Conservation (phyloP, 1,140 invertebrate species). For the Platyscapa corneri region DNA sequence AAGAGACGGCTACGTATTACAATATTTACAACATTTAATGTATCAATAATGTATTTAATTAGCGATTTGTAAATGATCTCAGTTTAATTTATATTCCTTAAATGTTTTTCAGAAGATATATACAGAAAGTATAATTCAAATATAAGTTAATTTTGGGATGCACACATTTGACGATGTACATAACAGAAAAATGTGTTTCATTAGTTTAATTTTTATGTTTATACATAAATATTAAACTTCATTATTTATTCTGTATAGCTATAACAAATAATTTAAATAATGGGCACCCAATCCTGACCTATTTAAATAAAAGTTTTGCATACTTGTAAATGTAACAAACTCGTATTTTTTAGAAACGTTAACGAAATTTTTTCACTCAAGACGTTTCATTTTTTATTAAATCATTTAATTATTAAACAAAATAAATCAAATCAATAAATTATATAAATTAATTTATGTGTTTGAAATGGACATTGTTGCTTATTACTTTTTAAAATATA, state of each 20-base stretch:
- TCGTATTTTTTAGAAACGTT: conserved; percentile 36
- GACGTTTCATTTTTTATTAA: too few relatives aligned
- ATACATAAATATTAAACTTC: too few relatives aligned
- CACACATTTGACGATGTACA: neutral
- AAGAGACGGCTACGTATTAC: conserved; percentile 65
- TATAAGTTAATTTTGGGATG: neutral
- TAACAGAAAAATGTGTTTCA: neutral
- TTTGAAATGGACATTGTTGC: conserved; percentile 16
- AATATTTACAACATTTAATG: conserved; percentile 70
- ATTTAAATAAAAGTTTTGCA: conserved; percentile 24
- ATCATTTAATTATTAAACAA: too few relatives aligned
- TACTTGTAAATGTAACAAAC: conserved; percentile 43
- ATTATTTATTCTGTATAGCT: neutral
- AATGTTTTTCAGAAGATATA: conserved; percentile 15
- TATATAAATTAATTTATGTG: conserved; percentile 21
- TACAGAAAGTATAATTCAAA: conserved; percentile 57
- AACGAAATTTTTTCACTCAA: neutral
- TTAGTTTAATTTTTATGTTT: neutral
- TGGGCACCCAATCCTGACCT: too few relatives aligned
- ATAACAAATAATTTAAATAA: neutral
- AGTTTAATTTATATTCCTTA: conserved; percentile 36
- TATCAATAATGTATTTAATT: conserved; percentile 62
- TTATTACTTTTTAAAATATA: neutral
- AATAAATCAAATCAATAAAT: neutral
- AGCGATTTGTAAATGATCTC: conserved; percentile 61